Base-by-base conservation (phyloP, 2,113 vertebrate genomes). In the Rhinolophus sinicus region DNA sequence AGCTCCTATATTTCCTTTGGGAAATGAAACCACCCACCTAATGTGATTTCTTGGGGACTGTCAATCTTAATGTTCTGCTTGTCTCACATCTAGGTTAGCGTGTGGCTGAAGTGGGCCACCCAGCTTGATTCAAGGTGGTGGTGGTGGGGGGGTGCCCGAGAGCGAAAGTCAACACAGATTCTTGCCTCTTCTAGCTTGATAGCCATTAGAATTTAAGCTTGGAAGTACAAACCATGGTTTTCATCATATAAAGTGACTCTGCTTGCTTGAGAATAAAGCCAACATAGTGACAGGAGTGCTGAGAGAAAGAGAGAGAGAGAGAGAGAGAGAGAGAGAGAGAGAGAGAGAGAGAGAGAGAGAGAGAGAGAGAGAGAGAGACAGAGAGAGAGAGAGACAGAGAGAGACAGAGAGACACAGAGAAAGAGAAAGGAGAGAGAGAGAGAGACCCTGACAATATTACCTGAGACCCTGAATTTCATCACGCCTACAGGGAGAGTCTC, bases 61-160 rank as follows among this genome's bases (percentile, higher is more conserved):
- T 52, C 15, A 12, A 4, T 24, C 56, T 70, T 26, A 65, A 0
- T 2, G 8, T 2, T 3, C 40, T 82, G 16, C 22, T 22, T 77
- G n/a, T n/a, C 9, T 5, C 28, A 7, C 13, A 10, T 15, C 2
- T 19, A 67, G 69, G 50, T 38, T 26, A 12, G 40, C 2, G 9
- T 70, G 19, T 18, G 30, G 4, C 22, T 28, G 60, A 15, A 28
- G 4, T 2, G 69, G 35, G 3, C 18, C 14, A 47, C 0, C 4
- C 12, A 15, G 10, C 38, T 72, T 40, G 4, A 18, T 75, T 81
- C 7, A 28, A 54, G 40, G 5, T 44, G 40, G 40, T 40, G 40
- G 40, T 40, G 6, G n/a, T n/a, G 47, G 15, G 30, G 28, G 10
- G 7, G 8, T 1, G 1, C 7, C 7, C 5, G 10, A 81, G 16